Percentiles rank a stretch among this genome's conserved stretches.
Evolutionary conservation across 2,797 vertebrate genomes (phyloP).

Genomic region (Malacoraja senta): DNA sequence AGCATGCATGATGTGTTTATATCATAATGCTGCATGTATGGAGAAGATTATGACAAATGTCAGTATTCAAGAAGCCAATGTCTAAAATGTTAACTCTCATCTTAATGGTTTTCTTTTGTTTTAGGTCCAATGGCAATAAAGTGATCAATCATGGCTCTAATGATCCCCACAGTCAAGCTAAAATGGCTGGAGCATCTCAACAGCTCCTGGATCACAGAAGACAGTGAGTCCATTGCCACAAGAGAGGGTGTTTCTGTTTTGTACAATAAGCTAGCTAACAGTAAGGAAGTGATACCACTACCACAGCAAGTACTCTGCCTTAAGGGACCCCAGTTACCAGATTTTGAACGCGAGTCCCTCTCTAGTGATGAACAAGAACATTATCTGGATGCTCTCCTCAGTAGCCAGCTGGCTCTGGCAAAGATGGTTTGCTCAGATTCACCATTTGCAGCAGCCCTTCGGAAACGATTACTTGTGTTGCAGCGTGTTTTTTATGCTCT

Average conservation of each 20-base stretch:
- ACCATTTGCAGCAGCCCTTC: slow-evolving; percentile 83
- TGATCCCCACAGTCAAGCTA: slow-evolving; percentile 93
- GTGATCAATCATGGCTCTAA: slow-evolving; percentile 82
- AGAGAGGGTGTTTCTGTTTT: slow-evolving; percentile 85
- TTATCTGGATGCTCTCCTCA: slow-evolving; percentile 90
- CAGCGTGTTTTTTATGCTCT: slow-evolving; percentile 95
- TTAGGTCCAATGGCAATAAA: slow-evolving; percentile 76
- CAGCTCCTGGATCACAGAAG: slow-evolving; percentile 96
- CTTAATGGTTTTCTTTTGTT: slow-evolving; percentile 40
- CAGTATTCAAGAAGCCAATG: neutral
- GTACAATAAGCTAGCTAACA: slow-evolving; percentile 83
- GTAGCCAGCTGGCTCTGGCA: slow-evolving; percentile 91
- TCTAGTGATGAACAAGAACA: slow-evolving; percentile 97
- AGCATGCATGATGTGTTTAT: neutral
- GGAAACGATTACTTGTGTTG: slow-evolving; percentile 85
- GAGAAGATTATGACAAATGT: slow-evolving; percentile 3
- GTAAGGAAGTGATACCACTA: slow-evolving; percentile 90
- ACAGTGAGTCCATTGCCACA: slow-evolving; percentile 94
- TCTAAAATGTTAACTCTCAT: neutral
- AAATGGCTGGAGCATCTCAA: slow-evolving; percentile 98
- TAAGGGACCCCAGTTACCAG: slow-evolving; percentile 93
- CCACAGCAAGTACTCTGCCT: slow-evolving; percentile 95
- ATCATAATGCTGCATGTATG: neutral
- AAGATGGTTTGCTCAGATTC: slow-evolving; percentile 98
- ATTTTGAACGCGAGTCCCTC: slow-evolving; percentile 92